These are phyloP conservation scores for Laothoe populi DNA, from an alignment of 2,888 invertebrate species.

Conservation along the genomic window DNA sequence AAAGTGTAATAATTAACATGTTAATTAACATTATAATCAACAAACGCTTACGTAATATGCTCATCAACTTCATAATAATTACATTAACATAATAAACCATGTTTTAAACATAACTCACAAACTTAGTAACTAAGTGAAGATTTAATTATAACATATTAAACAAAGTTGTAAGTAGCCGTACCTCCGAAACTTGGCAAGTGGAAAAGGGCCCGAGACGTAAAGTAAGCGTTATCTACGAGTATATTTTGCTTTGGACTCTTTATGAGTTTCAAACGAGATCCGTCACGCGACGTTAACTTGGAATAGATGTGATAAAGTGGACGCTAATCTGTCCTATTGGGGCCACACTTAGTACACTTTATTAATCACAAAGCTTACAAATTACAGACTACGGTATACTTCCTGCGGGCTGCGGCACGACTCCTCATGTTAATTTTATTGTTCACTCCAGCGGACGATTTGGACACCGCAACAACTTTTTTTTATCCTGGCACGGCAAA, in stretches of 20 bases:
- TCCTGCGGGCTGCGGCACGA: slow-evolving; percentile 75
- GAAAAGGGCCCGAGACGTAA: slow-evolving; percentile 79
- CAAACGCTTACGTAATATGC: neutral
- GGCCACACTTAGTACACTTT: slow-evolving; percentile 84
- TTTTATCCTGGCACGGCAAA: too few relatives aligned
- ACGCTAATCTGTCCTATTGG: slow-evolving; percentile 84
- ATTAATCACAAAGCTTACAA: slow-evolving; percentile 85
- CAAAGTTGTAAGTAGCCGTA: slow-evolving; percentile 68
- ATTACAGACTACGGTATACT: slow-evolving; percentile 82
- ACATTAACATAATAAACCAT: neutral
- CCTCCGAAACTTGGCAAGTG: slow-evolving; percentile 73
- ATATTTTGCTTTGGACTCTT: slow-evolving; percentile 84
- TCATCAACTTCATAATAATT: slow-evolving; percentile 8
- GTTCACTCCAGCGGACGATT: slow-evolving; percentile 75
- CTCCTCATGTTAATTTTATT: slow-evolving; percentile 83
- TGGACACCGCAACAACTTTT: slow-evolving; percentile 71
- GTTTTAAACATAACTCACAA: slow-evolving; percentile 47
- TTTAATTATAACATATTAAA: slow-evolving; percentile 78
- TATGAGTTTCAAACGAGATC: slow-evolving; percentile 84
- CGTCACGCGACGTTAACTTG: slow-evolving; percentile 84
- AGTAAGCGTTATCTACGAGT: slow-evolving; percentile 81
- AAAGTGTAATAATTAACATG: slow-evolving; percentile 15
- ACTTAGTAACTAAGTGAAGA: slow-evolving; percentile 75
- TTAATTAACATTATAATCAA: neutral
- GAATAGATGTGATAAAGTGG: slow-evolving; percentile 84